Evolutionary conservation across 2,888 invertebrate genomes (phyloP).

Genomic region (Cosmia trapezina): DNA sequence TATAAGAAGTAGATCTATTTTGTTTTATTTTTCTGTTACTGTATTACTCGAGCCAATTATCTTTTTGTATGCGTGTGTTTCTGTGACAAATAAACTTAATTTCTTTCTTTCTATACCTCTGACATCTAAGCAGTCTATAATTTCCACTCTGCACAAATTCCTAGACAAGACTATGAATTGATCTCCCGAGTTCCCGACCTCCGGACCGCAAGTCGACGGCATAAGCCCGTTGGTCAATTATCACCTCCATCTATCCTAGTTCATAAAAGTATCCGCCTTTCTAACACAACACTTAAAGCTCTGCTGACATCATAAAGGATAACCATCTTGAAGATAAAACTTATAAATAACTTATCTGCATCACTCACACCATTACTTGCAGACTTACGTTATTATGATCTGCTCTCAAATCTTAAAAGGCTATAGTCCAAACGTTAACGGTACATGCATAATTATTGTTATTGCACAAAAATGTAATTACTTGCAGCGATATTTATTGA

Average conservation of each 20-base stretch:
- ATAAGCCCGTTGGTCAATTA: conserved; percentile 29
- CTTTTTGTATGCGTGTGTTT: too few species aligned
- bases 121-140: neutral
- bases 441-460: conserved; percentile 70
- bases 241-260: conserved; percentile 44
- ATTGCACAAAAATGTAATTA: conserved; percentile 74
- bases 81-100: too few species aligned
- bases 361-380: conserved; percentile 41
- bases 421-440: conserved; percentile 64
- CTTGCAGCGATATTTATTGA: conserved; percentile 79
- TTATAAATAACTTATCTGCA: conserved; percentile 50
- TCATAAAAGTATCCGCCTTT: conserved; percentile 46
- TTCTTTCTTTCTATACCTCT: neutral
- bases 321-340: conserved; percentile 37
- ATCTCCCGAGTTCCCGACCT: conserved; percentile 35
- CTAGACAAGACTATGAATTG: conserved; percentile 22
- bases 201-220: neutral
- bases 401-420: conserved; percentile 59
- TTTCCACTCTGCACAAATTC: conserved; percentile 12
- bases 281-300: conserved; percentile 38
- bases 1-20: too few species aligned
- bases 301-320: conserved; percentile 37
- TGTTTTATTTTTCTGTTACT: too few species aligned
- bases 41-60: too few species aligned
- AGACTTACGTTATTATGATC: conserved; percentile 35